Evolutionary conservation across 2,113 vertebrate species (phyloP).

Genomic region (Progne subis): DNA sequence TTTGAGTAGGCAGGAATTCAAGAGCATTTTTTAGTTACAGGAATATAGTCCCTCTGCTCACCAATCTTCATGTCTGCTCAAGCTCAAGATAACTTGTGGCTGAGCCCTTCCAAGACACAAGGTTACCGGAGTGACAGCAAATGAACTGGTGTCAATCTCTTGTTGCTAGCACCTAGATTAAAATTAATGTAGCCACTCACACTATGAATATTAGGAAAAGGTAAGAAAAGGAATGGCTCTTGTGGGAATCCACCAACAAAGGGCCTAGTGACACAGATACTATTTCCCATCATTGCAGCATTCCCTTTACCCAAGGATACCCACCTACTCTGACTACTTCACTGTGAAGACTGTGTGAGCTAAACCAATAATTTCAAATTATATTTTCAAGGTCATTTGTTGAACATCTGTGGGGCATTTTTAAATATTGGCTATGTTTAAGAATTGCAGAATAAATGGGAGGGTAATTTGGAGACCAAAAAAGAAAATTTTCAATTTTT

Average conservation of each 20-base stretch:
- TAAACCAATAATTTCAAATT: not conserved
- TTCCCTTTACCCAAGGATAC: not conserved
- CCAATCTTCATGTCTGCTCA: not conserved
- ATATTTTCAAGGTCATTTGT: not conserved
- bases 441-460: not conserved
- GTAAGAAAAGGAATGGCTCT: not conserved
- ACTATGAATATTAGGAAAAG: not conserved
- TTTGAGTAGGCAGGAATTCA: not conserved
- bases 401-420: not conserved
- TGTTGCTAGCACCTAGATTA: not conserved
- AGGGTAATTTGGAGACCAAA: not conserved
- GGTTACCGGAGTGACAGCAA: not conserved
- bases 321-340: not conserved
- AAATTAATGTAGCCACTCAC: fast-evolving
- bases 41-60: not conserved
- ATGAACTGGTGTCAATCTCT: not conserved
- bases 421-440: not conserved
- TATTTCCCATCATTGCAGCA: not conserved
- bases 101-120: not conserved
- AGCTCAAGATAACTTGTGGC: not conserved
- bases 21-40: not conserved
- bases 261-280: not conserved
- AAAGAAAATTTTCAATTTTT: not conserved
- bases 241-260: not conserved
- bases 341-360: not conserved